Evolutionary conservation across 2,888 invertebrate genomes (phyloP), one percentile per base, ranked within the genome.

Genomic region (Rhagophthalmus giganteus): DNA sequence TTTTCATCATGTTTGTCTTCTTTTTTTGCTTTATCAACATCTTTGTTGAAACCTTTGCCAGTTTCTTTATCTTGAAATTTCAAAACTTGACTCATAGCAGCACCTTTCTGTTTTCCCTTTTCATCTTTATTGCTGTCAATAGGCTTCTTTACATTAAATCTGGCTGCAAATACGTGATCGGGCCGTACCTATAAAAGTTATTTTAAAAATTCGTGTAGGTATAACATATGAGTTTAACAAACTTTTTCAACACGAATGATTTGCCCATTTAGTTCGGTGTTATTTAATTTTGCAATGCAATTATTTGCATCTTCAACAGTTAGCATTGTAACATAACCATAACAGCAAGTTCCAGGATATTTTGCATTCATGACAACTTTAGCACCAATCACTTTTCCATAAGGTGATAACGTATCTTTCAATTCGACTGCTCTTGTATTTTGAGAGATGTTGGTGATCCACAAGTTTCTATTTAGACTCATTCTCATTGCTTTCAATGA

Each of bases 301-400:
- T 88, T 88, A 34, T 90, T 86, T 2, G 94, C 94, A 74, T 94
- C 94, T 51, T 87, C 89, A 10, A 87, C 83, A 11, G 90, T 88
- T 1, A 88, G 88, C 94, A 98, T 95, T 0, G 95, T 95, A 2
- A 98, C 94, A 73, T 94, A 95, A 15, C 97, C 98, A 69, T 94
- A 97, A 73, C 94, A 95, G 46, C 92, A 85, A 1, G 94, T 90
- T 1, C 94, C 94, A 0, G 95, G 94, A 8, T 90, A 92, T 57
- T 89, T 84, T 0, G 95, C 94, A 72, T 95, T 96, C 0, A 95
- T 96, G 2, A 98, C 96, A 14, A 98, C 93, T 78, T 97, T 97
- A 0, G 96, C 96, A 52, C 94, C 94, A 64, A 93, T 84, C 32
- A 94, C 94, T 83, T 94, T 95, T 65, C 95, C 96, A 78, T 90